Evolutionary conservation across 2,113 vertebrate species (phyloP).

Genomic region (Anolis carolinensis): DNA sequence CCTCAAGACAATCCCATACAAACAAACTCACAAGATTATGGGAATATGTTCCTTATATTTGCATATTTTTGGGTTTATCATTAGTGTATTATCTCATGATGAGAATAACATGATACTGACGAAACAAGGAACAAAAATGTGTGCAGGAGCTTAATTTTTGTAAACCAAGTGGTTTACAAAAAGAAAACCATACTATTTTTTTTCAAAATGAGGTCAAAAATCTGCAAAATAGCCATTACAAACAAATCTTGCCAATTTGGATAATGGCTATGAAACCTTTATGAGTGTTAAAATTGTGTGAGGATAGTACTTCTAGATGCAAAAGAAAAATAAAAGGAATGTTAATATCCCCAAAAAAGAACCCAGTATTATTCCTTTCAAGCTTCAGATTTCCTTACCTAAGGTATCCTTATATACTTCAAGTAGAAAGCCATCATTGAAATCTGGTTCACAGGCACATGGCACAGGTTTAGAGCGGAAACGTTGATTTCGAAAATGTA

Average conservation of each 20-base stretch:
- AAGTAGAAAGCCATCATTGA: conserved; percentile 92
- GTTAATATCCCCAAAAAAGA: background rate
- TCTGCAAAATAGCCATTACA: background rate
- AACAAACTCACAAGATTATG: background rate
- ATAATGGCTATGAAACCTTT: background rate
- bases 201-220: background rate
- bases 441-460: conserved; percentile 94
- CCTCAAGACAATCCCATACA: background rate
- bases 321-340: background rate
- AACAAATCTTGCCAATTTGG: too few relatives aligned
- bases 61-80: background rate
- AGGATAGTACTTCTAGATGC: background rate
- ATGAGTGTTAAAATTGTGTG: background rate
- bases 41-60: background rate
- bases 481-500: conserved; percentile 95
- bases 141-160: too few relatives aligned
- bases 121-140: background rate
- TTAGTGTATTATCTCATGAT: background rate
- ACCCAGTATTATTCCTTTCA: background rate
- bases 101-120: background rate
- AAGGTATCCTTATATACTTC: conserved; percentile 88
- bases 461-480: conserved; percentile 94
- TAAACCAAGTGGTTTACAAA: background rate
- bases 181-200: background rate
- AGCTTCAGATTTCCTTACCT: conserved; percentile 71